These are phyloP conservation scores for Leucozona laternaria DNA, from an alignment of 2,888 invertebrate genomes.

Conservation along the genomic window DNA sequence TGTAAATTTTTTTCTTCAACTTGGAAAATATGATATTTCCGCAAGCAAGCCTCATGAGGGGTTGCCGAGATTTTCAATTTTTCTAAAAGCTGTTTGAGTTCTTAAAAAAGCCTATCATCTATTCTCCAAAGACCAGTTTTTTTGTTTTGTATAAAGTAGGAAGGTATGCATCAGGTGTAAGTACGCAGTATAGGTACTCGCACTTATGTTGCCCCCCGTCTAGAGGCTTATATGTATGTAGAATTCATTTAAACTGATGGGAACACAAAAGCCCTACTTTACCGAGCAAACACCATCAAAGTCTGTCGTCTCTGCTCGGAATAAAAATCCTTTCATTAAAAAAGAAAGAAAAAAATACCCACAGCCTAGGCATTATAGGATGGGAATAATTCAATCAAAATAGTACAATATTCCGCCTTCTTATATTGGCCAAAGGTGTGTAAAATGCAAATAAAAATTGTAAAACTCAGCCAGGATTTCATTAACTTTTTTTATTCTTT, in stretches of 20 bases:
- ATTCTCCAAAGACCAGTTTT: too few species aligned
- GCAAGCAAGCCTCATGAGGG: too few species aligned
- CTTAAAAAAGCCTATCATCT: too few species aligned
- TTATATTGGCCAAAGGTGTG: conserved; percentile 54
- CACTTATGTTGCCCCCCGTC: background rate
- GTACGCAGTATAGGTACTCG: background rate
- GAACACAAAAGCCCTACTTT: background rate
- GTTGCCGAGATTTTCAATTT: too few species aligned
- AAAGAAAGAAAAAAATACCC: background rate
- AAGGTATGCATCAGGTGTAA: too few species aligned
- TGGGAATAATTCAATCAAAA: conserved; percentile 21
- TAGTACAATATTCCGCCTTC: conserved; percentile 2
- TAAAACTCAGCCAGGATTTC: conserved; percentile 37
- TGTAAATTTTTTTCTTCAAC: too few species aligned
- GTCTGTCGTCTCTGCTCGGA: conserved; percentile 29
- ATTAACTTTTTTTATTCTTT: conserved; percentile 51
- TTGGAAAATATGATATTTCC: too few species aligned
- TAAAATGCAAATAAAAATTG: conserved; percentile 55
- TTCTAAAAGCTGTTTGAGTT: too few species aligned
- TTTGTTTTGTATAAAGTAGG: too few species aligned
- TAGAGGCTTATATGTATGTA: background rate
- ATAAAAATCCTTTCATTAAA: conserved; percentile 66
- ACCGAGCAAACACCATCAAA: conserved; percentile 2
- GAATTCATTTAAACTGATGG: background rate
- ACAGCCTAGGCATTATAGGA: background rate